Conservation (phyloP, 2,797 vertebrate genomes). For the Argentina silus region DNA sequence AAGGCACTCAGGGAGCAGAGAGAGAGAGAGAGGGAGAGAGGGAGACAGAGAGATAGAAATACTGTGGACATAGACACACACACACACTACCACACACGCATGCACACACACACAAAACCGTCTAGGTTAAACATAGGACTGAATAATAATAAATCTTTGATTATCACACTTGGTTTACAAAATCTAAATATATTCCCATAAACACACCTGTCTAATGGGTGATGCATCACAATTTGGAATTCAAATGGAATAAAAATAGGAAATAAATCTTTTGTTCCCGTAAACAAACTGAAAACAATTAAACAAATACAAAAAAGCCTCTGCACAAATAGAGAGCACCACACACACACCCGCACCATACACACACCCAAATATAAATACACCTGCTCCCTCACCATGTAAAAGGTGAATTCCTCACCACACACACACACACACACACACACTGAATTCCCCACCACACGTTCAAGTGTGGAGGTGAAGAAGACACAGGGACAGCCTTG, state of each 20-base stretch:
- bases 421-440: too few relatives aligned
- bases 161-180: slow-evolving; percentile 32
- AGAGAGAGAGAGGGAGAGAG: not conserved
- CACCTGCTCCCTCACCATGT: not conserved
- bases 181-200: slow-evolving; percentile 24
- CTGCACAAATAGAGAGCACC: too few relatives aligned
- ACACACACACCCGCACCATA: too few relatives aligned
- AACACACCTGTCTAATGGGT: slow-evolving; percentile 20
- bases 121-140: slow-evolving; percentile 40
- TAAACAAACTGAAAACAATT: not conserved
- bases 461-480: not conserved
- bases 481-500: too few relatives aligned
- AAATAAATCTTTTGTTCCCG: not conserved
- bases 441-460: too few relatives aligned
- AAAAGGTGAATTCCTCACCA: too few relatives aligned
- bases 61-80: not conserved
- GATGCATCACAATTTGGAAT: slow-evolving; percentile 10
- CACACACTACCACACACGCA: not conserved
- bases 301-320: not conserved
- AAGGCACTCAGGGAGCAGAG: not conserved
- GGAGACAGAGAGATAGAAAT: not conserved
- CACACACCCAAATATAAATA: too few relatives aligned
- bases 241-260: not conserved
- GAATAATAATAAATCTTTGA: slow-evolving; percentile 35
- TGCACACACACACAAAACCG: slow-evolving; percentile 9